Evolutionary conservation across 2,888 invertebrate species (phyloP).

Genomic region (Amphipyra berbera): DNA sequence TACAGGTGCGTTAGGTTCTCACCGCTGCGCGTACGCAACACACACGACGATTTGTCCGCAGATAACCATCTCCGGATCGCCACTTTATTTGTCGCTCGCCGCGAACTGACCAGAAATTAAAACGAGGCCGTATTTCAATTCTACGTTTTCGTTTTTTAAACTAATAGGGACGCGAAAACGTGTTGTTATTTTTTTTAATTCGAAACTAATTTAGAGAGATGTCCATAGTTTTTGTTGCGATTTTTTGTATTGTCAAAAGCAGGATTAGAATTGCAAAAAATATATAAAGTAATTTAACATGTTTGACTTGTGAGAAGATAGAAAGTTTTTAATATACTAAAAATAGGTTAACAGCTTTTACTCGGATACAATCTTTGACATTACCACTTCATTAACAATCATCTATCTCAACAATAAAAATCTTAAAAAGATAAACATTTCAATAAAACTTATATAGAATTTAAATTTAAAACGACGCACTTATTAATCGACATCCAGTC

Average conservation of each 20-base stretch:
- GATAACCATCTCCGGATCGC: slow-evolving; percentile 76
- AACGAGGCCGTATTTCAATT: slow-evolving; percentile 52
- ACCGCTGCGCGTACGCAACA: slow-evolving; percentile 72
- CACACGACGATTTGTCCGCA: slow-evolving; percentile 79
- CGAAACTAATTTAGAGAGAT: slow-evolving; percentile 25
- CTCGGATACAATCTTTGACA: slow-evolving; percentile 36
- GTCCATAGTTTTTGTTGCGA: slow-evolving; percentile 15
- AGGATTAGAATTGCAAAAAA: slow-evolving; percentile 34
- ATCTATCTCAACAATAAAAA: slow-evolving; percentile 47
- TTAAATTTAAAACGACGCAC: slow-evolving; percentile 59
- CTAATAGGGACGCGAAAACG: slow-evolving; percentile 35
- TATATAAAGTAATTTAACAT: slow-evolving; percentile 14
- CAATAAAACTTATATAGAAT: slow-evolving; percentile 43
- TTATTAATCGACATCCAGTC: slow-evolving; percentile 74
- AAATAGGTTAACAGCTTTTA: slow-evolving; percentile 38
- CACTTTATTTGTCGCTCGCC: slow-evolving; percentile 72
- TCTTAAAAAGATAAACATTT: slow-evolving; percentile 56
- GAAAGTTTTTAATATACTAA: slow-evolving; percentile 35
- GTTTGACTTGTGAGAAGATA: slow-evolving; percentile 12
- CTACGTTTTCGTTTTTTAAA: slow-evolving; percentile 46
- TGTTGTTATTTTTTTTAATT: slow-evolving; percentile 17
- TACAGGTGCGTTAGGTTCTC: slow-evolving; percentile 88
- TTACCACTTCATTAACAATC: slow-evolving; percentile 48
- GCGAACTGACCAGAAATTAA: slow-evolving; percentile 57
- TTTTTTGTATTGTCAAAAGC: slow-evolving; percentile 20